These are phyloP conservation scores for Flabesymbios commensalis DNA, from an alignment of 2,888 invertebrate genomes.

Conservation along the genomic window DNA sequence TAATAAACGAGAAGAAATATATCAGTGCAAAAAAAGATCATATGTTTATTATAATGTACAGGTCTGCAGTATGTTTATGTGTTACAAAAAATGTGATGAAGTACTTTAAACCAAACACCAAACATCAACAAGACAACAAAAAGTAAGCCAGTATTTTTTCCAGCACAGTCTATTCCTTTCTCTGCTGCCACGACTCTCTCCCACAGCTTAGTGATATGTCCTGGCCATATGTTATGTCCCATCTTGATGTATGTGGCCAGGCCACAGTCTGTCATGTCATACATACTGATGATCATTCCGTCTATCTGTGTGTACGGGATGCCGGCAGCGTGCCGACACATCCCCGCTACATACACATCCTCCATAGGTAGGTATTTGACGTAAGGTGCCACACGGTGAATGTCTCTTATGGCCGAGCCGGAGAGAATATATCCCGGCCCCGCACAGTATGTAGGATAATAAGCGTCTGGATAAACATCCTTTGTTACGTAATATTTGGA, in stretches of 20 bases:
- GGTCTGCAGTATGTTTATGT: too few relatives aligned
- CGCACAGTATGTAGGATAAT: constrained; percentile 39
- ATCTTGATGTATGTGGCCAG: constrained; percentile 35
- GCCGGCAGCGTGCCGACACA: constrained; percentile 27
- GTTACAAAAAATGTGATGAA: constrained; percentile 1
- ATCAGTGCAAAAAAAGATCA: too few relatives aligned
- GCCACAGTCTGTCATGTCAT: constrained; percentile 25
- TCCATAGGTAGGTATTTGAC: constrained; percentile 35
- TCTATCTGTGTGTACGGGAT: constrained; percentile 29
- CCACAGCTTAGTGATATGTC: constrained; percentile 21
- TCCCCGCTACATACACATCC: constrained; percentile 35
- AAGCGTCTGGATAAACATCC: constrained; percentile 26
- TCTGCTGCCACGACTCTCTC: constrained; percentile 4
- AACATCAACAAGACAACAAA: background rate
- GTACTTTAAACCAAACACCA: constrained; percentile 1
- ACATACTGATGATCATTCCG: constrained; percentile 21
- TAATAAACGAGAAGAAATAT: too few relatives aligned
- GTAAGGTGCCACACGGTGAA: constrained; percentile 21
- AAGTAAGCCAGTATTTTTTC: constrained; percentile 3
- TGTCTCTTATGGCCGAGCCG: constrained; percentile 18
- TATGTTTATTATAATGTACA: too few relatives aligned
- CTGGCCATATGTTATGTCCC: constrained; percentile 31
- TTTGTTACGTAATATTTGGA: constrained; percentile 30
- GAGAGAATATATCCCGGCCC: constrained; percentile 37
- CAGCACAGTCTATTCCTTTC: constrained; percentile 7